Evolutionary conservation across 2,113 vertebrate genomes (phyloP).

Genomic region (Campylorhamphus procurvoides): DNA sequence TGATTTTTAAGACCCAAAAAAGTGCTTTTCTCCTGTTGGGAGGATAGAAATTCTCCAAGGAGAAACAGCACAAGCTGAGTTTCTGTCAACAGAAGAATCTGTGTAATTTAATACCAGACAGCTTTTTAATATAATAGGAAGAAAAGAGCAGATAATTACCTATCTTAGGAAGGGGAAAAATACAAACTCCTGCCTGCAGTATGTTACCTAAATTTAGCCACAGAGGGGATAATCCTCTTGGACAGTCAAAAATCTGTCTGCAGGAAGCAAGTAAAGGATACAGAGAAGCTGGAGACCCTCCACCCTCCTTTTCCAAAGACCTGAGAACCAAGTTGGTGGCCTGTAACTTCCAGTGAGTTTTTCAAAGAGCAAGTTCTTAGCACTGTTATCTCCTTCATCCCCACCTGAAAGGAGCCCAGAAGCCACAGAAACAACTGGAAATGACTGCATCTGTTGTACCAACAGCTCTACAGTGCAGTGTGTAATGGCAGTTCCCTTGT

Average conservation of each 20-base stretch:
- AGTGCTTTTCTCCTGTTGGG: neutral
- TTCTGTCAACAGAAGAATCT: constrained; percentile 19
- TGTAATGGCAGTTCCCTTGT: constrained; percentile 70
- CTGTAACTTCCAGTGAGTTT: neutral
- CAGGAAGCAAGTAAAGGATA: neutral
- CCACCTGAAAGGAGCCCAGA: neutral
- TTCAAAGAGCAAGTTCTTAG: neutral
- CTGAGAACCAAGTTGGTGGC: neutral
- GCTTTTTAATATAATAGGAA: neutral
- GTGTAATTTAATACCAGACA: constrained; percentile 22
- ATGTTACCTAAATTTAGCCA: neutral
- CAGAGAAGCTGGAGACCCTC: neutral
- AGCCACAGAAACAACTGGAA: neutral
- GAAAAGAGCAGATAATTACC: neutral
- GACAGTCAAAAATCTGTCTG: neutral
- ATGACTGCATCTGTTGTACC: neutral
- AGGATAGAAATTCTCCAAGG: neutral
- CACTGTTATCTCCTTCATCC: neutral
- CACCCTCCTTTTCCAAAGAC: neutral
- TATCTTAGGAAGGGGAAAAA: neutral
- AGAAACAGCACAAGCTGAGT: neutral
- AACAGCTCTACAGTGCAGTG: neutral
- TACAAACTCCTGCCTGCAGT: neutral
- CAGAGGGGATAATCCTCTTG: neutral
- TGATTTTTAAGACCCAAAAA: neutral